A percentile compares a stretch with the other conserved stretches of the same genome.
phyloP scores from a whole-genome alignment of 2,797 vertebrate genomes.

The Valencia hispanica region DNA sequence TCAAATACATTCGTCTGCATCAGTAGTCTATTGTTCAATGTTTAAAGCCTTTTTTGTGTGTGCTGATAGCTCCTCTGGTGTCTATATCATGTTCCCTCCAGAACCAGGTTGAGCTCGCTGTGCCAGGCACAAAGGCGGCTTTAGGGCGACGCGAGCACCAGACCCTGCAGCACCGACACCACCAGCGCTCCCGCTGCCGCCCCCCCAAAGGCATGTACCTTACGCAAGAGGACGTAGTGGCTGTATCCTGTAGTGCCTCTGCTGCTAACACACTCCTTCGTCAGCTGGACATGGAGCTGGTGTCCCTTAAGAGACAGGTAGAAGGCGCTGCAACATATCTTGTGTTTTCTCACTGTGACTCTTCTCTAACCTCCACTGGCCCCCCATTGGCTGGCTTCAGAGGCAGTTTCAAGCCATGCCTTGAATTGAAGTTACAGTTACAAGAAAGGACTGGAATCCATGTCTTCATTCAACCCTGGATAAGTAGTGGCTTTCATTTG shows the following conservation, averaged over 20 bases:
- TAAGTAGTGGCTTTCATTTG: too few relatives aligned
- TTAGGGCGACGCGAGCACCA: constrained; percentile 93
- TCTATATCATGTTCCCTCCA: constrained; percentile 5
- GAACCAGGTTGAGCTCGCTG: constrained; percentile 82
- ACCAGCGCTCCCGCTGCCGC: constrained; percentile 94
- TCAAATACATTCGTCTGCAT: not conserved
- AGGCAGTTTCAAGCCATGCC: not conserved
- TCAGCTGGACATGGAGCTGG: constrained; percentile 96
- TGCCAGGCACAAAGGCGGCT: constrained; percentile 88
- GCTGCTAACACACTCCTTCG: constrained; percentile 95
- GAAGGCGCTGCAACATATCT: constrained; percentile 5
- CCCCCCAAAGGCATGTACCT: constrained; percentile 99
- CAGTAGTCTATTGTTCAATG: not conserved
- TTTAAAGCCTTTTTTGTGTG: not conserved
- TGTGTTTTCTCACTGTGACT: not conserved
- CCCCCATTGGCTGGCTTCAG: not conserved
- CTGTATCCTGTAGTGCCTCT: constrained; percentile 93
- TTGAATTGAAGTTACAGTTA: too few relatives aligned
- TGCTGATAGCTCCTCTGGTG: not conserved
- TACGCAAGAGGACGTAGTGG: constrained; percentile 95
- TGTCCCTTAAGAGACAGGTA: constrained; percentile 98
- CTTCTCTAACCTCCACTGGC: not conserved
- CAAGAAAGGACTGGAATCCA: too few relatives aligned
- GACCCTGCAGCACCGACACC: constrained; percentile 94
- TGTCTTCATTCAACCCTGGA: too few relatives aligned